Base-by-base conservation (phyloP, 2,888 invertebrate species). In the Papilio protenor region DNA sequence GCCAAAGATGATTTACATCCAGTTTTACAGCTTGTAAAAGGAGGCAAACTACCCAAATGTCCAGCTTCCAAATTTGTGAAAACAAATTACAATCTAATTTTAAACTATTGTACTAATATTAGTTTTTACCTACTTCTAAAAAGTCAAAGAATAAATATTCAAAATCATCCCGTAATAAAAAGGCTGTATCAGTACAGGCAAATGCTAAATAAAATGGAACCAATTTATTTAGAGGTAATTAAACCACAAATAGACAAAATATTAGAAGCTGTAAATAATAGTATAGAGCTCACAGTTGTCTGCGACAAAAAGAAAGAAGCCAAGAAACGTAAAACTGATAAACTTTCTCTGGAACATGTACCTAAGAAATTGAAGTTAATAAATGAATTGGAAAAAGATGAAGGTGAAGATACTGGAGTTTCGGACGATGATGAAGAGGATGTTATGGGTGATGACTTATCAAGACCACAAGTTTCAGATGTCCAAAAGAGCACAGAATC, bases 91-190 rank as follows among this genome's bases (percentile, higher is more conserved):
- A 95, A 96, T 82, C 90, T 97, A 55, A 95, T 96, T 82, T 95
- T 95, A 87, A 98, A 98, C 87, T 99, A 99, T 88, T 97, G 97
- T 83, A 96, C 96, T 33, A 98, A 99, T 88, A 96, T 99, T 59
- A 96, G 96, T 73, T 98, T 98, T 91, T 99, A 98, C 90, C 90
- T 99, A 82, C 95, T 98, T 83, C 91, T 99, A 21, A 98, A 98
- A 94, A 96, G 97, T 76, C 96, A 97, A 86, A 96, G 96, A 84
- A 92, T 95, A 33, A 95, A 96, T 76, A 95, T 98, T 33, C 96
- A 96, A 85, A 96, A 97, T 83, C 99, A 99, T 95, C 99, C 99
- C n/a, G 96, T 99, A 18, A 96, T 98, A 66, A 97, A 98, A 87
- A 95, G 98, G 80, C 94, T 99, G 75, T 96, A 97, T 79, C 97